These are phyloP conservation scores for Cyanistes caeruleus DNA, from an alignment of 2,113 vertebrate species.

Conservation along the genomic window DNA sequence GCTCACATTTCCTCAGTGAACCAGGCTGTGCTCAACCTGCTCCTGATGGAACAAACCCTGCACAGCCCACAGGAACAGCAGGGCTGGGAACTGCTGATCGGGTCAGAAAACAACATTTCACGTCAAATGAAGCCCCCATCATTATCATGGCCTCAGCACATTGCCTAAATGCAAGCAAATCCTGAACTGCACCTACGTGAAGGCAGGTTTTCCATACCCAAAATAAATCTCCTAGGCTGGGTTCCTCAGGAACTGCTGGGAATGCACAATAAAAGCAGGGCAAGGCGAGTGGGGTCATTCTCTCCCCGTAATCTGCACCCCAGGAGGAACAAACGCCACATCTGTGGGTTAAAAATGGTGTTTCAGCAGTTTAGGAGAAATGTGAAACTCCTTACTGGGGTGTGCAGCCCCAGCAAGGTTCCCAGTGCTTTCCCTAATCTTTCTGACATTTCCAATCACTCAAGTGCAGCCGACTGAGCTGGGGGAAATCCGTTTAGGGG, in stretches of 20 bases:
- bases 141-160: background rate
- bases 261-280: background rate
- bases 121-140: background rate
- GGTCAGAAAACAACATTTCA: background rate
- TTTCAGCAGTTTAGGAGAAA: slow-evolving; percentile 1
- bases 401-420: background rate
- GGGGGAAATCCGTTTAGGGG: background rate
- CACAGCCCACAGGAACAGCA: background rate
- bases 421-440: background rate
- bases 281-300: background rate
- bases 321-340: background rate
- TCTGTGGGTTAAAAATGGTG: background rate
- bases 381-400: background rate
- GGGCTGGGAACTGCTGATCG: background rate
- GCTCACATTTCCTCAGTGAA: background rate
- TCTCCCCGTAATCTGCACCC: background rate
- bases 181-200: background rate
- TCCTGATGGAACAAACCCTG: background rate
- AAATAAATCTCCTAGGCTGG: background rate
- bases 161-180: background rate
- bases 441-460: slow-evolving; percentile 17
- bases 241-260: background rate
- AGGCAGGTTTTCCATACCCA: background rate
- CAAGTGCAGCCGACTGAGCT: background rate
- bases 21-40: background rate